Evolutionary conservation across 2,888 invertebrate genomes (phyloP).

Genomic region (Plemyria rubiginata): DNA sequence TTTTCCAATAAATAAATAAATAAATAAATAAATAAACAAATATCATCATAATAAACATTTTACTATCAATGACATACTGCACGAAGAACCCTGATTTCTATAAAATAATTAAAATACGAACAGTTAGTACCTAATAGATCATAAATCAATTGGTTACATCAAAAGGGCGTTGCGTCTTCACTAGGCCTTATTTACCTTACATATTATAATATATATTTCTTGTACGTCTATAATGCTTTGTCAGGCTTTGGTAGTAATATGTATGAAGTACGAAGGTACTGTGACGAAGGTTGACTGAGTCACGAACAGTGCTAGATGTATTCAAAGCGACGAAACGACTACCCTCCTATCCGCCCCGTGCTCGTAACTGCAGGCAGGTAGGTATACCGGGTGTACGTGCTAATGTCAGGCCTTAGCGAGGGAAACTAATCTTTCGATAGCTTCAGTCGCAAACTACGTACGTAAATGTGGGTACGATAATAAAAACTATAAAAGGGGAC

Average conservation of each 20-base stretch:
- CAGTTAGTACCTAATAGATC: too few relatives aligned
- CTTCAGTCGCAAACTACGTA: constrained; percentile 14
- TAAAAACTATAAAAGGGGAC: constrained; percentile 18
- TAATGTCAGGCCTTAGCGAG: constrained; percentile 25
- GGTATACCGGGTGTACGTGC: too few relatives aligned
- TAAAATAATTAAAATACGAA: too few relatives aligned
- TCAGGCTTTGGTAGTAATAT: neutral
- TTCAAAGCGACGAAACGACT: constrained; percentile 27
- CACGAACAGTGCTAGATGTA: constrained; percentile 20
- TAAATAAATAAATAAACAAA: too few relatives aligned
- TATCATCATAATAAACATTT: too few relatives aligned
- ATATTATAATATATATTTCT: neutral
- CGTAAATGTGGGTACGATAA: constrained; percentile 23
- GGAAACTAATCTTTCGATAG: constrained; percentile 25
- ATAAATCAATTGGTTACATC: neutral
- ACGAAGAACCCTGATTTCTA: too few relatives aligned
- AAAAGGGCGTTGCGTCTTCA: neutral
- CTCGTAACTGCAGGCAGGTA: constrained; percentile 16
- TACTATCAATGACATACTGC: too few relatives aligned
- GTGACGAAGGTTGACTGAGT: constrained; percentile 6
- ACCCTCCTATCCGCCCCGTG: constrained; percentile 14
- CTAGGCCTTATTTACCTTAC: neutral
- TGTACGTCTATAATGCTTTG: neutral
- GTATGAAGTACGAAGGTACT: neutral
- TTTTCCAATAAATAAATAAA: too few relatives aligned